Conservation (phyloP, 2,888 invertebrate genomes). For the Agrochola litura region DNA sequence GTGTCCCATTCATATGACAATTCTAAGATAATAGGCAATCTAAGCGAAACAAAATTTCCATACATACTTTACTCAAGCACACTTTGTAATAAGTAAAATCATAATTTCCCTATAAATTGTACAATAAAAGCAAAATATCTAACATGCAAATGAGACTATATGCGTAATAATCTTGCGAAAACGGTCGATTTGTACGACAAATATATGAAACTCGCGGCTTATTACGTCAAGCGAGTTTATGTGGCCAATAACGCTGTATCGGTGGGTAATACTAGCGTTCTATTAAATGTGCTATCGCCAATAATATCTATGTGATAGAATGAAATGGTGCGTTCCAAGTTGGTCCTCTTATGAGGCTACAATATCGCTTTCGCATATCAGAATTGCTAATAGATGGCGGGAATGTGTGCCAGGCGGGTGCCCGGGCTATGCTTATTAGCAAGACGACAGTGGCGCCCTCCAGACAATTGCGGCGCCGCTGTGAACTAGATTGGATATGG, state of each 20-base stretch:
- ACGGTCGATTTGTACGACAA: slow-evolving; percentile 85
- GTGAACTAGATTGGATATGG: slow-evolving; percentile 63
- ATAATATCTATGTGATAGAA: slow-evolving; percentile 84
- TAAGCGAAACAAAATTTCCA: slow-evolving; percentile 65
- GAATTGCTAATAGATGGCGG: slow-evolving; percentile 88
- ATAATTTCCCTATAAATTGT: slow-evolving; percentile 73
- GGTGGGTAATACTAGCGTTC: slow-evolving; percentile 82
- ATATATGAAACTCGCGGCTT: slow-evolving; percentile 84
- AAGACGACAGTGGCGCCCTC: slow-evolving; percentile 76
- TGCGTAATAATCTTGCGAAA: slow-evolving; percentile 77
- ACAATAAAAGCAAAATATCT: slow-evolving; percentile 77
- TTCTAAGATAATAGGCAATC: slow-evolving; percentile 63
- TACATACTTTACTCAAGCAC: slow-evolving; percentile 67
- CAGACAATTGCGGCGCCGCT: slow-evolving; percentile 70
- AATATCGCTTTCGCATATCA: slow-evolving; percentile 88
- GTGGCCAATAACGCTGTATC: slow-evolving; percentile 83
- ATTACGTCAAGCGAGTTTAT: slow-evolving; percentile 86
- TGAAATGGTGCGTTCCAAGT: slow-evolving; percentile 79
- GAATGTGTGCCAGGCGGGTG: slow-evolving; percentile 83
- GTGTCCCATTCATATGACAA: slow-evolving; percentile 57
- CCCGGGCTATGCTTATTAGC: slow-evolving; percentile 77
- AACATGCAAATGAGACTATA: slow-evolving; percentile 79
- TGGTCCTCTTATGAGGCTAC: slow-evolving; percentile 85
- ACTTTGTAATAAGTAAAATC: slow-evolving; percentile 75
- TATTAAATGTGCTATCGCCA: slow-evolving; percentile 82